phyloP scores from a whole-genome alignment of 2,113 vertebrate species.

The Manacus vitellinus region DNA sequence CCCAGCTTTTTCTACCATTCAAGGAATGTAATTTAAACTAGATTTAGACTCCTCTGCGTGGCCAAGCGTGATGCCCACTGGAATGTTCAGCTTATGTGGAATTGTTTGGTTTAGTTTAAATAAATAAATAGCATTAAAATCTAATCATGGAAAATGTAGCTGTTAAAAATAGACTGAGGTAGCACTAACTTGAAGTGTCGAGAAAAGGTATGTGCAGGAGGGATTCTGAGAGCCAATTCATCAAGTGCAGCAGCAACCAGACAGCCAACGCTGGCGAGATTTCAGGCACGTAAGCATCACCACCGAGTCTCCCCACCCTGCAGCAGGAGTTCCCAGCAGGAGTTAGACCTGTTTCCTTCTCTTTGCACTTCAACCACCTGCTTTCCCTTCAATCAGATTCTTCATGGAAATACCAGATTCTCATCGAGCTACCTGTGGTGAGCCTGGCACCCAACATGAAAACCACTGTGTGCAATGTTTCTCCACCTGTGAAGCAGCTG shows the following conservation, averaged over 20 bases:
- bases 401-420: background rate
- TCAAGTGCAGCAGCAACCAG: conserved; percentile 6
- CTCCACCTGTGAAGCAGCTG: background rate
- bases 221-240: background rate
- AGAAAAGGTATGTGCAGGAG: conserved; percentile 42
- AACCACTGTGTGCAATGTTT: background rate
- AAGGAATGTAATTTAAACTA: conserved; percentile 55
- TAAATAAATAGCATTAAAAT: conserved; percentile 65
- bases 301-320: background rate
- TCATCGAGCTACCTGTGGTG: background rate
- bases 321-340: background rate
- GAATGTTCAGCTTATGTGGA: conserved; percentile 33
- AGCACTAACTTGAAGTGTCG: accelerated
- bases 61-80: background rate
- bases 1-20: conserved; percentile 48
- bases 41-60: background rate
- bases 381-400: background rate
- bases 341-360: conserved; percentile 22
- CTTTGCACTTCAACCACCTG: background rate
- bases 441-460: background rate
- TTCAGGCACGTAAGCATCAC: conserved; percentile 43
- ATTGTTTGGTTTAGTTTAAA: conserved; percentile 47
- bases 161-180: conserved; percentile 63
- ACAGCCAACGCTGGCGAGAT: background rate
- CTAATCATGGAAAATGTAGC: conserved; percentile 60